phyloP scores from a whole-genome alignment of 2,888 invertebrate species.

The Xestoiulus laeticollis region DNA sequence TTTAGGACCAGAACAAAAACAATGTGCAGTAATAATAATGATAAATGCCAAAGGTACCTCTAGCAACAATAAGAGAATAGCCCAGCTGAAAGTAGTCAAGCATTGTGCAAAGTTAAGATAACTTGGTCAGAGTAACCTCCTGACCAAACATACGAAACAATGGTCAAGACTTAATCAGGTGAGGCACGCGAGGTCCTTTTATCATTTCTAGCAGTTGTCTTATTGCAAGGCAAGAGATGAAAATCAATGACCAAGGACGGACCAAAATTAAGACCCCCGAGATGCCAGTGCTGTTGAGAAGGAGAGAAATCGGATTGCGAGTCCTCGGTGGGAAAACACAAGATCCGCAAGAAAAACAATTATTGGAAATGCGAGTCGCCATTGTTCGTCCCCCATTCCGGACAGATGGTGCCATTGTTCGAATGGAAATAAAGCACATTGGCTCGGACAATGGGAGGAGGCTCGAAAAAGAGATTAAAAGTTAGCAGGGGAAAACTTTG shows the following conservation, averaged over 20 bases:
- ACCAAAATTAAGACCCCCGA: background rate
- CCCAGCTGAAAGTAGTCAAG: background rate
- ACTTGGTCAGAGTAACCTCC: background rate
- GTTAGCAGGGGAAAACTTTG: background rate
- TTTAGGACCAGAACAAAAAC: background rate
- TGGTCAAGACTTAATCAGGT: background rate
- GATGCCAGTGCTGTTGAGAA: background rate
- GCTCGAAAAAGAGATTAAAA: background rate
- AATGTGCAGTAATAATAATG: background rate
- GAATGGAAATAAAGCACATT: constrained; percentile 2
- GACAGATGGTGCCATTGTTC: constrained; percentile 18
- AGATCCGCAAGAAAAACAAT: constrained; percentile 41
- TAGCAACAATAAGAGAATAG: background rate
- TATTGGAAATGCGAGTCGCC: constrained; percentile 32
- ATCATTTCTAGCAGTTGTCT: background rate
- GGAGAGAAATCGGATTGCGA: background rate
- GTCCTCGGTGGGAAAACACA: constrained; percentile 11
- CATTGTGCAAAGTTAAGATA: too few species aligned
- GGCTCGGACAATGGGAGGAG: background rate
- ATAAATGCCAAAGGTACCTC: background rate
- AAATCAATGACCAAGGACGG: constrained; percentile 1
- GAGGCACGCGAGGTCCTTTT: background rate
- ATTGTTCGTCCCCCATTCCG: background rate
- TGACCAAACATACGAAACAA: background rate
- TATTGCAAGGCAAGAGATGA: background rate